These are phyloP conservation scores for Latrodectus elegans DNA, from an alignment of 2,888 invertebrate genomes.

Conservation along the genomic window DNA sequence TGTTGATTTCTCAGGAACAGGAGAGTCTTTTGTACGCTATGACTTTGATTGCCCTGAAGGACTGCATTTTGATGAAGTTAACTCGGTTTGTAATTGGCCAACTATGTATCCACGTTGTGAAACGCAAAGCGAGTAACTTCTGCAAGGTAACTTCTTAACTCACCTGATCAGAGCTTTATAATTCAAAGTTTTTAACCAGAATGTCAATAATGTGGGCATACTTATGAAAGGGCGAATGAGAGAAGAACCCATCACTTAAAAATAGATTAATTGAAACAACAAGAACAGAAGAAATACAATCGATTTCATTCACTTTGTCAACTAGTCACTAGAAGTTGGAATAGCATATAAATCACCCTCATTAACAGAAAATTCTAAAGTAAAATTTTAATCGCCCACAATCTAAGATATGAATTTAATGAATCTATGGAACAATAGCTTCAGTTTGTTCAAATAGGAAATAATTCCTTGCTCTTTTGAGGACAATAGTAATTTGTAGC, in stretches of 20 bases:
- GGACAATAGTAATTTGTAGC: too few relatives aligned
- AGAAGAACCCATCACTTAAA: background rate
- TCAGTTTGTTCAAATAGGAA: too few relatives aligned
- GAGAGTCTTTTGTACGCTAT: conserved; percentile 63
- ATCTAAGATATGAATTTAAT: too few relatives aligned
- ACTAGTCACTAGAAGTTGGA: too few relatives aligned
- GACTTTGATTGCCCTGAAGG: conserved; percentile 71
- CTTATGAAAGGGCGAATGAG: background rate
- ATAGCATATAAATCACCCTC: too few relatives aligned
- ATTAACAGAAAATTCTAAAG: too few relatives aligned
- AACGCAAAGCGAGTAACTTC: conserved; percentile 8
- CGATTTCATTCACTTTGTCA: too few relatives aligned
- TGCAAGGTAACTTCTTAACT: background rate
- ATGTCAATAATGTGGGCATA: background rate
- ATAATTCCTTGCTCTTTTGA: too few relatives aligned
- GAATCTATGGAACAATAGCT: too few relatives aligned
- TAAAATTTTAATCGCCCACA: too few relatives aligned
- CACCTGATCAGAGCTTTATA: background rate
- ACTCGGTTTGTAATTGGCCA: conserved; percentile 71
- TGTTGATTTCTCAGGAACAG: conserved; percentile 63
- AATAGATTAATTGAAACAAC: too few relatives aligned
- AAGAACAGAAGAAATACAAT: too few relatives aligned
- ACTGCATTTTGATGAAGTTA: conserved; percentile 70
- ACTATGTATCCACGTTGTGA: conserved; percentile 69
- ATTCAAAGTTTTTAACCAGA: background rate